phyloP scores from a whole-genome alignment of 2,113 vertebrate species.

The Machaerirhynchus nigripectus region DNA sequence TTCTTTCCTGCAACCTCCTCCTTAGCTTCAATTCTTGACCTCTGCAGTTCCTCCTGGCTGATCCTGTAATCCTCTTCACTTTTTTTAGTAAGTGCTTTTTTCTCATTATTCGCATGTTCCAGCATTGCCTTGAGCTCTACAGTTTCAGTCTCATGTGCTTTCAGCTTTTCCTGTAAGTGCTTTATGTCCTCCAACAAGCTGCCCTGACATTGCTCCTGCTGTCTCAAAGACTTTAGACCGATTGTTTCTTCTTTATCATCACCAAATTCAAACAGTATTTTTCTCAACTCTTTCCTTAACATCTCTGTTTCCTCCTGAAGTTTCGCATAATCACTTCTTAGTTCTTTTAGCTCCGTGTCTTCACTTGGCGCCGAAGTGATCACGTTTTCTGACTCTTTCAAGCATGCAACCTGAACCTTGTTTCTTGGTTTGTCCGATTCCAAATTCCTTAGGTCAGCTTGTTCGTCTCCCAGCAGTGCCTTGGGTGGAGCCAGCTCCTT shows the following conservation, averaged over 20 bases:
- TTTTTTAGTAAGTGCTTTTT: constrained; percentile 30
- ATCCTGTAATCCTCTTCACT: constrained; percentile 25
- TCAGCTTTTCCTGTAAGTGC: constrained; percentile 46
- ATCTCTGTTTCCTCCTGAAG: constrained; percentile 46
- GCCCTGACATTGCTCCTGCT: constrained; percentile 7
- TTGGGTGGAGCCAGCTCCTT: constrained; percentile 55
- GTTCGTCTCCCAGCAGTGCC: constrained; percentile 42
- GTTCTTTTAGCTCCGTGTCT: constrained; percentile 19
- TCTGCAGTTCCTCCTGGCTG: constrained; percentile 50
- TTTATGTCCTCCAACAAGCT: constrained; percentile 12
- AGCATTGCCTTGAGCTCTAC: constrained; percentile 1
- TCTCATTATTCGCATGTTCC: constrained; percentile 33
- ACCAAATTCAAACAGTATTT: constrained; percentile 8
- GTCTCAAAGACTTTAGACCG: background rate
- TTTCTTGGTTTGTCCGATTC: constrained; percentile 56
- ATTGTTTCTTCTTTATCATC: constrained; percentile 39
- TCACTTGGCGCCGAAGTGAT: constrained; percentile 18
- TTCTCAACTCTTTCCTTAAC: constrained; percentile 61
- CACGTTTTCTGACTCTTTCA: constrained; percentile 37
- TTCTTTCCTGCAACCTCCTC: constrained; percentile 60
- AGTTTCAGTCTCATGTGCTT: background rate
- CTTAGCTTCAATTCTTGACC: constrained; percentile 27
- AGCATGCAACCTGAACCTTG: background rate
- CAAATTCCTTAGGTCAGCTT: constrained; percentile 34
- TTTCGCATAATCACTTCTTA: constrained; percentile 25